Evolutionary conservation across 2,888 invertebrate genomes (phyloP).

Genomic region (Spilosoma lubricipeda): DNA sequence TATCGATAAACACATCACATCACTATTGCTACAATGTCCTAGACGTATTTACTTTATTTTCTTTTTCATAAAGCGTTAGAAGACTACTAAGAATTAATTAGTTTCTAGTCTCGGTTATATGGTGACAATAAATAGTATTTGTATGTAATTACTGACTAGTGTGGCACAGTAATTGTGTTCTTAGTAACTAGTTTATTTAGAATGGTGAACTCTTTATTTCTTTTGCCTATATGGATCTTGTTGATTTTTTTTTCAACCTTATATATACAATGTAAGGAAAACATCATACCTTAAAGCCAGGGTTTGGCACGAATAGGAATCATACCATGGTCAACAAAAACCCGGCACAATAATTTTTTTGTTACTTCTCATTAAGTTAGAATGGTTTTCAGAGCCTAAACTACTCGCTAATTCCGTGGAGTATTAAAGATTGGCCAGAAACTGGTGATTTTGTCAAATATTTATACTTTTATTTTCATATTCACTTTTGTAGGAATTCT

Average conservation of each 20-base stretch:
- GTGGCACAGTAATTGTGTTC: constrained; percentile 32
- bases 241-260: not conserved
- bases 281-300: no score
- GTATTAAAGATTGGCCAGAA: no score
- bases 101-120: constrained; percentile 29
- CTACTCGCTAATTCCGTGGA: no score
- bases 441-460: not conserved
- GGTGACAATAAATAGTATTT: constrained; percentile 15
- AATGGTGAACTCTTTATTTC: not conserved
- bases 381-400: no score
- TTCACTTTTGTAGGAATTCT: not conserved
- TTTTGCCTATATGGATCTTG: not conserved
- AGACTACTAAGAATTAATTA: constrained; percentile 40
- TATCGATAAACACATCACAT: constrained; percentile 1
- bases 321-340: no score
- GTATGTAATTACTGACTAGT: constrained; percentile 17
- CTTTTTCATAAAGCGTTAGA: constrained; percentile 16
- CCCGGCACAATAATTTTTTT: no score
- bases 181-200: not conserved
- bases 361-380: no score
- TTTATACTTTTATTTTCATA: not conserved
- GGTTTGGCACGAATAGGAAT: no score
- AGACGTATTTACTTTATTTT: constrained; percentile 31
- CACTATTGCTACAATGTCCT: constrained; percentile 1
- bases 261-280: not conserved